Evolutionary conservation across 2,113 vertebrate genomes (phyloP).

Genomic region (Meles meles): DNA sequence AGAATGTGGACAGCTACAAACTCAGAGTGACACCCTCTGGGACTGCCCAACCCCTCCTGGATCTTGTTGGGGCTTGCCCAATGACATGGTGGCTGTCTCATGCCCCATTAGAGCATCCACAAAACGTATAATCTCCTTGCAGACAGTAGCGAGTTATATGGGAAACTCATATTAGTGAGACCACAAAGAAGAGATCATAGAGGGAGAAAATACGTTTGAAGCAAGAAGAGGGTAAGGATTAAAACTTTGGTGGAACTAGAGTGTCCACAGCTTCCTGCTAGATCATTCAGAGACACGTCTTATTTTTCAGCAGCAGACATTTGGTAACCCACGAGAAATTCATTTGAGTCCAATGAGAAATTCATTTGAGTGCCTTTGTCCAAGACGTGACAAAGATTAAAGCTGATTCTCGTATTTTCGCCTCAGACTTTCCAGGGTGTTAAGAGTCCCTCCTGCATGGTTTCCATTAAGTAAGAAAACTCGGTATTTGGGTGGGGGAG

Average conservation of each 20-base stretch:
- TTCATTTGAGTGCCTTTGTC: background rate
- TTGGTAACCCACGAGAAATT: background rate
- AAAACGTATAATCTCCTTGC: conserved; percentile 44
- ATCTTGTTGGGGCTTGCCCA: background rate
- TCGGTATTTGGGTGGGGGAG: background rate
- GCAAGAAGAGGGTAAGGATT: conserved; percentile 15
- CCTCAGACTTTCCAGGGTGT: background rate
- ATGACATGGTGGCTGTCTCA: background rate
- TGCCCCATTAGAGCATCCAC: conserved; percentile 8
- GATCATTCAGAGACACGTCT: background rate
- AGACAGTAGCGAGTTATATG: background rate
- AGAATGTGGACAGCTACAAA: background rate
- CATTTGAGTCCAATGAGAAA: background rate
- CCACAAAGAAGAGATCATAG: background rate
- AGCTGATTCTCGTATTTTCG: conserved; percentile 1
- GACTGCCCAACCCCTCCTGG: background rate
- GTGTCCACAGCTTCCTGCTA: background rate
- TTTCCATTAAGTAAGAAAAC: background rate
- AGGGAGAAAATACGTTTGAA: conserved; percentile 9
- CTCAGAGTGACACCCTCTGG: background rate
- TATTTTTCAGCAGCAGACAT: background rate
- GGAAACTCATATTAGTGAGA: conserved; percentile 28
- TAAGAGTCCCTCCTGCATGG: background rate
- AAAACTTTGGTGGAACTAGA: background rate
- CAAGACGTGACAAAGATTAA: background rate